These are phyloP conservation scores for Trinectes maculatus DNA, from an alignment of 2,113 vertebrate species.

Conservation along the genomic window DNA sequence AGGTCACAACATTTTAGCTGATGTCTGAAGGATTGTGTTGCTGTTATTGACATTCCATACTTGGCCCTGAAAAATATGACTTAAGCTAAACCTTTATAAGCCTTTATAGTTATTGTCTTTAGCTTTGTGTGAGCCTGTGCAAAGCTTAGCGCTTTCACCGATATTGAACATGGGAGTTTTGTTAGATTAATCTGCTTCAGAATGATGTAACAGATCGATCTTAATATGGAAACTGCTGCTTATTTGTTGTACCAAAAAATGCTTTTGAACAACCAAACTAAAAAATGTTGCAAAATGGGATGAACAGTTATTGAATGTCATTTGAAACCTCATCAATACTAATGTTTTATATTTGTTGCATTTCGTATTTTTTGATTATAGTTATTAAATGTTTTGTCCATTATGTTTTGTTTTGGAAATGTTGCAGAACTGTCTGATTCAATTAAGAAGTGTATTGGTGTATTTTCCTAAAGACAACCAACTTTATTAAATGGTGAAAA, in stretches of 20 bases:
- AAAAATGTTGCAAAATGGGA: not conserved
- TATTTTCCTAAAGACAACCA: not conserved
- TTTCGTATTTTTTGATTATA: not conserved
- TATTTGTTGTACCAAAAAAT: conserved; percentile 23
- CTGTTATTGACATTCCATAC: not conserved
- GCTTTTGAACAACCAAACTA: not conserved
- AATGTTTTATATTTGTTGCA: not conserved
- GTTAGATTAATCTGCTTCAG: conserved; percentile 25
- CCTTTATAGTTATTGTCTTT: not conserved
- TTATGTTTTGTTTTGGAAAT: not conserved
- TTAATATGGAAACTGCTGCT: conserved; percentile 32
- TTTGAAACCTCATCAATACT: not conserved
- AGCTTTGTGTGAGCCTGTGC: conserved; percentile 1
- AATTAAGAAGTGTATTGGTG: not conserved
- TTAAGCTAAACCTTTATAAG: conserved; percentile 11
- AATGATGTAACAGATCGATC: conserved; percentile 42
- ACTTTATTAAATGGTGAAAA: not conserved
- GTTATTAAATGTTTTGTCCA: not conserved
- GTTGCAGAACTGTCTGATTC: not conserved
- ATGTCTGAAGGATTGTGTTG: not conserved
- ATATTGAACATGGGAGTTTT: conserved; percentile 44
- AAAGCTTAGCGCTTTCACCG: conserved; percentile 44
- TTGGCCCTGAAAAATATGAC: not conserved
- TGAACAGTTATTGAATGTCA: not conserved
- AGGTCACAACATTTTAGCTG: conserved; percentile 19